Percentiles rank a stretch among this genome's conserved stretches.
phyloP scores from a whole-genome alignment of 2,797 vertebrate species.

The Aselliscus stoliczkanus region DNA sequence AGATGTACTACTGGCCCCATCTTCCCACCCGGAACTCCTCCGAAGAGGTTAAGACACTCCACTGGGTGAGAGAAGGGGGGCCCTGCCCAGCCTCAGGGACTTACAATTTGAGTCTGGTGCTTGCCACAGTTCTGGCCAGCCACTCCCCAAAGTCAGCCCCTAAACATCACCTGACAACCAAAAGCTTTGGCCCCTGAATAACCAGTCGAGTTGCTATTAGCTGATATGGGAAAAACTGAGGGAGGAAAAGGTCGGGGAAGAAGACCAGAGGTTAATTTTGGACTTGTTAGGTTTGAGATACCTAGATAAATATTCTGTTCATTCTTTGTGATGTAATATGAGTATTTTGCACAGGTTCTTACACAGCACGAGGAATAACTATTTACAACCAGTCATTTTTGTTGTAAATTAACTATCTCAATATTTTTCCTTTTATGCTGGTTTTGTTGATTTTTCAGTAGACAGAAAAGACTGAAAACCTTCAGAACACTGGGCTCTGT shows the following conservation, averaged over 20 bases:
- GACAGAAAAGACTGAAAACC: not conserved
- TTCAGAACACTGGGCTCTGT: not conserved
- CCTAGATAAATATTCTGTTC: not conserved
- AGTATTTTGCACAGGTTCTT: not conserved
- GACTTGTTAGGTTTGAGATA: not conserved
- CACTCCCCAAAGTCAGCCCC: not conserved
- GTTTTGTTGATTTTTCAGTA: not conserved
- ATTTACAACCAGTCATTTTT: not conserved
- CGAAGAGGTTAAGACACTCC: not conserved
- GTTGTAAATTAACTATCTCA: not conserved
- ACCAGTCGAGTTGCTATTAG: not conserved
- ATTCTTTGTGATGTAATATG: not conserved
- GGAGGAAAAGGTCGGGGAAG: not conserved
- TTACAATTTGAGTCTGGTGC: not conserved
- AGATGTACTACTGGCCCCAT: not conserved
- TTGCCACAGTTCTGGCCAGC: not conserved
- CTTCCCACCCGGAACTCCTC: not conserved
- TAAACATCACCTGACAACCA: not conserved
- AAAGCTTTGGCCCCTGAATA: not conserved
- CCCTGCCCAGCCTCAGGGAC: not conserved
- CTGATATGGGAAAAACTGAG: not conserved
- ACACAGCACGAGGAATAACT: not conserved
- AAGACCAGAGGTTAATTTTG: not conserved
- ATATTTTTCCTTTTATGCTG: not conserved
- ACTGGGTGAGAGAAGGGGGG: not conserved